These are phyloP conservation scores for Somateria mollissima DNA, from an alignment of 2,797 vertebrate genomes.

Conservation along the genomic window DNA sequence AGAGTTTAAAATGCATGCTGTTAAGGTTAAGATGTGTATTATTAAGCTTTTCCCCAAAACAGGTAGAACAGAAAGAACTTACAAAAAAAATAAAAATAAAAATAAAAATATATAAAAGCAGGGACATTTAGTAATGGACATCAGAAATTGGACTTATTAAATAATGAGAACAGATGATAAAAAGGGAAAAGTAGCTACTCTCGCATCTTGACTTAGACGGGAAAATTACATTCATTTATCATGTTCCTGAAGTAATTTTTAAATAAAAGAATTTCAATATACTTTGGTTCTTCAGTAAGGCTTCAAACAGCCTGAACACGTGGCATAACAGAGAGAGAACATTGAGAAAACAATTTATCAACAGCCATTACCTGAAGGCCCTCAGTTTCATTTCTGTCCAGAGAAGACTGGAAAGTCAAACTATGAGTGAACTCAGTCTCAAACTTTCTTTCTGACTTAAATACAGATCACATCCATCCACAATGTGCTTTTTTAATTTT, in stretches of 20 bases:
- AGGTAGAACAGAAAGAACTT: background rate
- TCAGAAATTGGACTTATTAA: background rate
- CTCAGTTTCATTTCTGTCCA: background rate
- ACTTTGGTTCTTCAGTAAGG: background rate
- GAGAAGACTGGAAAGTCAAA: background rate
- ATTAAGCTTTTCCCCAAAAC: background rate
- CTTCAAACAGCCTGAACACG: background rate
- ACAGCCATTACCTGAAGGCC: background rate
- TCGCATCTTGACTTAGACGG: background rate
- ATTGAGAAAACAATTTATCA: background rate
- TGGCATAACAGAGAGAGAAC: background rate
- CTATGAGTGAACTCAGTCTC: background rate
- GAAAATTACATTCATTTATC: background rate
- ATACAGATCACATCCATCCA: background rate
- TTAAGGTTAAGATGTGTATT: background rate
- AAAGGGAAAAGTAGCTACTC: background rate
- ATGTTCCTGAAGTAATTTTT: background rate
- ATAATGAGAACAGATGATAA: background rate
- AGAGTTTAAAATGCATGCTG: background rate
- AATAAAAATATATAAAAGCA: background rate
- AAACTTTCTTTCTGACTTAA: background rate
- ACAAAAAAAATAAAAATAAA: too few species aligned
- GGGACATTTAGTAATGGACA: background rate
- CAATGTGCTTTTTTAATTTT: background rate
- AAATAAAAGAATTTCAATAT: background rate